phyloP scores from a whole-genome alignment of 2,888 invertebrate genomes.

The Patella depressa region DNA sequence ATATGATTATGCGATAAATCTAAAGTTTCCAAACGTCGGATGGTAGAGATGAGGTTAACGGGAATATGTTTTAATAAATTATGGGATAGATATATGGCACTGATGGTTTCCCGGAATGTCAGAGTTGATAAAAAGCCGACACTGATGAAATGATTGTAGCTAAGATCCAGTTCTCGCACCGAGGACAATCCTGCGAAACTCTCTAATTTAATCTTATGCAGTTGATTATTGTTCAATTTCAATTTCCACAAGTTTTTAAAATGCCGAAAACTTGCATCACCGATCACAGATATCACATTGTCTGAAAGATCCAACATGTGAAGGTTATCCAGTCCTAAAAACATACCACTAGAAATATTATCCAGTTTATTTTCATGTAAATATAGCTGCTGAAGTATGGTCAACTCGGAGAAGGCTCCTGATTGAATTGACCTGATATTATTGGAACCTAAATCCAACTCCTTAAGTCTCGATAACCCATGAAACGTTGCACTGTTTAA shows the following conservation, averaged over 20 bases:
- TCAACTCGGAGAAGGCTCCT: slow-evolving; percentile 11
- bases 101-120: slow-evolving; percentile 34
- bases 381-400: slow-evolving; percentile 15
- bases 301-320: slow-evolving; percentile 35
- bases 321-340: slow-evolving; percentile 40
- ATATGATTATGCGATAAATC: slow-evolving; percentile 50
- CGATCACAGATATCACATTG: slow-evolving; percentile 37
- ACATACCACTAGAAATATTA: slow-evolving; percentile 31
- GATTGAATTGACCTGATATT: slow-evolving; percentile 10
- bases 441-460: slow-evolving; percentile 20
- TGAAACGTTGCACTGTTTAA: slow-evolving; percentile 35
- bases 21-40: slow-evolving; percentile 39
- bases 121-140: slow-evolving; percentile 34
- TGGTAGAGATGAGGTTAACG: slow-evolving; percentile 44
- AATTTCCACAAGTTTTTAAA: slow-evolving; percentile 10
- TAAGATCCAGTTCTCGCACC: slow-evolving; percentile 37
- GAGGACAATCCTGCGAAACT: not conserved
- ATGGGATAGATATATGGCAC: slow-evolving; percentile 34
- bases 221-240: slow-evolving; percentile 10
- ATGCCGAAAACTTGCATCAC: not conserved
- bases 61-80: slow-evolving; percentile 42
- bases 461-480: slow-evolving; percentile 15
- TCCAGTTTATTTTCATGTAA: slow-evolving; percentile 39
- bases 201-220: not conserved
- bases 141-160: slow-evolving; percentile 35